Base-by-base conservation (phyloP, 2,888 invertebrate species). In the Calliscelio sp. region DNA sequence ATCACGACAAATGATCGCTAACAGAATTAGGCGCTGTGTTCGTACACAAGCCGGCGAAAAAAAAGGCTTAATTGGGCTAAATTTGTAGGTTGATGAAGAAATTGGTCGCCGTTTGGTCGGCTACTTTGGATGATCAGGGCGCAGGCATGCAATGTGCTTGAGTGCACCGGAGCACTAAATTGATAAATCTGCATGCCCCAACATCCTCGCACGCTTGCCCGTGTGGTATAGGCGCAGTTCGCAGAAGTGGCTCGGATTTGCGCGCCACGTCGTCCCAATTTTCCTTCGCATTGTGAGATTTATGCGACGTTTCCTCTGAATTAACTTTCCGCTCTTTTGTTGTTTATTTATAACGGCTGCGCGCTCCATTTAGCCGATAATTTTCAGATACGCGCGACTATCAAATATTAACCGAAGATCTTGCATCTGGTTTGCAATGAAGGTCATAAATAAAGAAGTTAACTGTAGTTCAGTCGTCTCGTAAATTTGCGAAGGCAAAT, bases 181-280 rank as follows among this genome's bases (percentile, higher is more conserved):
- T 92, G 91, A 92, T 92, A 91, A 92, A 92, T 92, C 91, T 91
- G 90, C 91, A 91, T 90, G 89, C 87, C 87, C 88, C 88, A 88
- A 82, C 87, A 86, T 89, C 88, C 87, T 88, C 88, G 83, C 85
- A 75, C 85, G 78, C 53, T 77, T 46, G 44, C 59, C 59, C n/a
- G n/a, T n/a, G n/a, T n/a, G n/a, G n/a, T n/a, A n/a, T n/a, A n/a
- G n/a, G 44, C 75, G 78, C 68, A 71, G 53, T 61, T 82, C 73
- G 65, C 44, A 73, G 51, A 83, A 68, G 70, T 55, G 70, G 53
- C 70, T 70, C 70, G 28, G 49, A 75, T 81, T 75, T 63, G 70
- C 38, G 70, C 74, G 63, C 44, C 61, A 70, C 55, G 70, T 75
- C 63, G 81, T 18, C 70, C 81, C 70, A 81, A 81, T 81, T 81